Conservation (phyloP, 2,888 invertebrate species). For the Callyntrura guangdongensis region DNA sequence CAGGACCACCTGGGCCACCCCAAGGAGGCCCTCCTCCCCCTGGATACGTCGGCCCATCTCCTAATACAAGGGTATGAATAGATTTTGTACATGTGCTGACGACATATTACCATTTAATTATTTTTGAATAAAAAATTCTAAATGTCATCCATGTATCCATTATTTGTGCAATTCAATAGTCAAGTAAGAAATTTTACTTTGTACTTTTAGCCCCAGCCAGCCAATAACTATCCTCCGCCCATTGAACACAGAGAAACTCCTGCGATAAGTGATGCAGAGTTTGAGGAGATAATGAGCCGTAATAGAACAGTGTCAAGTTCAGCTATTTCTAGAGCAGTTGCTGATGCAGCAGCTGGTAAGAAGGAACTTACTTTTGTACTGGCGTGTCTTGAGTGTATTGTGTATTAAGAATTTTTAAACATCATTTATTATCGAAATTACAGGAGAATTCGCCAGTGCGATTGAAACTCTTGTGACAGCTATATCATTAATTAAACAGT, state of each 20-base stretch:
- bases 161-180: too few species aligned
- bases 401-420: slow-evolving; percentile 60
- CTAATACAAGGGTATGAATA: slow-evolving; percentile 69
- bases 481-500: slow-evolving; percentile 99
- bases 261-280: slow-evolving; percentile 95
- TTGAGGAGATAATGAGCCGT: slow-evolving; percentile 99
- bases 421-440: neutral
- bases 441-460: slow-evolving; percentile 98
- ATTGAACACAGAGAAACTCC: slow-evolving; percentile 86
- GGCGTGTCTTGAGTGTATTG: too few species aligned
- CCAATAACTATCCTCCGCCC: slow-evolving; percentile 84
- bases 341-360: slow-evolving; percentile 96
- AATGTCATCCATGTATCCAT: too few species aligned
- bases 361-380: neutral
- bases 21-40: slow-evolving; percentile 87
- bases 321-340: slow-evolving; percentile 98
- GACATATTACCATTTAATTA: too few species aligned
- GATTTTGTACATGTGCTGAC: too few species aligned
- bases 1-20: slow-evolving; percentile 88
- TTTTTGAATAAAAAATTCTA: too few species aligned
- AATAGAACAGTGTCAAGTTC: slow-evolving; percentile 99
- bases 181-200: too few species aligned
- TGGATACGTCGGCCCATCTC: slow-evolving; percentile 85
- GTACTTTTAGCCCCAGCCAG: slow-evolving; percentile 61
- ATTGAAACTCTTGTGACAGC: slow-evolving; percentile 99